Percentiles rank a stretch among this genome's conserved stretches.
Conservation (phyloP, 2,797 vertebrate species). For the Lithobates pipiens region DNA sequence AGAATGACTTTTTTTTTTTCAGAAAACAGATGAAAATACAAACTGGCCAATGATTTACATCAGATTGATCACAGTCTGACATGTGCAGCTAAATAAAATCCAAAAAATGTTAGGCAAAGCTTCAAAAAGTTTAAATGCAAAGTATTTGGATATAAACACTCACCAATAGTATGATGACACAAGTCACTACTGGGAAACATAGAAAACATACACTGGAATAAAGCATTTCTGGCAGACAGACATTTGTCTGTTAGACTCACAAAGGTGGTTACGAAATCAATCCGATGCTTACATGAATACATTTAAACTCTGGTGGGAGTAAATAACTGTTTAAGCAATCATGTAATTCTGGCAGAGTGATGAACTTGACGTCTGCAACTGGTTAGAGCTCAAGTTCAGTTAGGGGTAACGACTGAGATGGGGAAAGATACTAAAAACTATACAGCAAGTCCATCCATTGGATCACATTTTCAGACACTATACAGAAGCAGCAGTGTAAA, state of each 20-base stretch:
- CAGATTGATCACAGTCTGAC: neutral
- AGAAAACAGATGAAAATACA: neutral
- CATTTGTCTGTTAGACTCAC: neutral
- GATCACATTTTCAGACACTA: neutral
- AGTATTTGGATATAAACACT: neutral
- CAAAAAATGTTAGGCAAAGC: neutral
- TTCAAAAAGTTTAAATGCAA: neutral
- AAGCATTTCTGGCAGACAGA: neutral
- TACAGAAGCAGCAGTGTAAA: neutral
- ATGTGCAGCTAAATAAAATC: neutral
- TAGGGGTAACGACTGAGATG: neutral
- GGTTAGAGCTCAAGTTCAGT: slow-evolving; percentile 9
- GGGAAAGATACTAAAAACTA: neutral
- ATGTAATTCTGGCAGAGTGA: neutral
- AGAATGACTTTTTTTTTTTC: too few relatives aligned
- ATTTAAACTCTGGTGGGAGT: neutral
- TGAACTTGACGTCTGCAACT: neutral
- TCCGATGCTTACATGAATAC: neutral
- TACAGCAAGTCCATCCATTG: neutral
- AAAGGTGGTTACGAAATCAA: neutral
- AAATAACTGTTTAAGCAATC: slow-evolving; percentile 1
- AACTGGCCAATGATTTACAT: neutral
- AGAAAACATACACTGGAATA: neutral
- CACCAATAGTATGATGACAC: neutral
- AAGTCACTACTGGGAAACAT: neutral